A percentile compares a stretch with the other conserved stretches of the same genome.
phyloP scores from a whole-genome alignment of 2,888 invertebrate genomes.

The Ametastegia equiseti region DNA sequence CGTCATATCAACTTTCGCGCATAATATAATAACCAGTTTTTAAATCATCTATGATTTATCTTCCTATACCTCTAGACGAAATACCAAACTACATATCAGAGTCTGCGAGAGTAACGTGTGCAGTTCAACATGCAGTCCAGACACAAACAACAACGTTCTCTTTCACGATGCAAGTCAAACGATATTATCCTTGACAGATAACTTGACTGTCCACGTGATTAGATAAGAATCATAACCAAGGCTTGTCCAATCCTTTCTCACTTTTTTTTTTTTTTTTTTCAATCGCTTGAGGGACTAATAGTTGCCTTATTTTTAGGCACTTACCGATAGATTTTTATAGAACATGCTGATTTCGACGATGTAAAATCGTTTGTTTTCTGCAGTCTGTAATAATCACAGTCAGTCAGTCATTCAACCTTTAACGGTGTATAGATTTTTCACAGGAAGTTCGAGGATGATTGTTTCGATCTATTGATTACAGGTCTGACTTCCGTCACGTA shows the following conservation, averaged over 20 bases:
- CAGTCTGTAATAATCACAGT: too few species aligned
- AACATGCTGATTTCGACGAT: too few species aligned
- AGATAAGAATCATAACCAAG: conserved; percentile 3
- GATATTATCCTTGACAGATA: conserved; percentile 14
- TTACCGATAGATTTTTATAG: neutral
- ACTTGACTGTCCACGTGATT: neutral
- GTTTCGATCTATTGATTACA: neutral
- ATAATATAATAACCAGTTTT: neutral
- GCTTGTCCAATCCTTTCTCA: neutral
- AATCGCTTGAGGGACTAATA: neutral
- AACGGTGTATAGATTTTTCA: too few species aligned
- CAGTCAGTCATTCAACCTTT: too few species aligned
- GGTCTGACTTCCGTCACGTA: neutral
- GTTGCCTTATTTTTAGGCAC: neutral
- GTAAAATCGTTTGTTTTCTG: neutral
- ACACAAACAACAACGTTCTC: neutral
- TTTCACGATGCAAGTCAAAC: neutral
- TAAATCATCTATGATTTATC: neutral
- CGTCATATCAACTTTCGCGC: neutral
- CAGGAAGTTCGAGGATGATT: conserved; percentile 6
- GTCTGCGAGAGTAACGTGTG: neutral
- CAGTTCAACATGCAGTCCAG: neutral
- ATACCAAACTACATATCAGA: neutral
- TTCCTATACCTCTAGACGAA: neutral
- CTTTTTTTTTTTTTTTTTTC: too few species aligned